phyloP scores from a whole-genome alignment of 2,888 invertebrate genomes.

The Leptura quadrifasciata region DNA sequence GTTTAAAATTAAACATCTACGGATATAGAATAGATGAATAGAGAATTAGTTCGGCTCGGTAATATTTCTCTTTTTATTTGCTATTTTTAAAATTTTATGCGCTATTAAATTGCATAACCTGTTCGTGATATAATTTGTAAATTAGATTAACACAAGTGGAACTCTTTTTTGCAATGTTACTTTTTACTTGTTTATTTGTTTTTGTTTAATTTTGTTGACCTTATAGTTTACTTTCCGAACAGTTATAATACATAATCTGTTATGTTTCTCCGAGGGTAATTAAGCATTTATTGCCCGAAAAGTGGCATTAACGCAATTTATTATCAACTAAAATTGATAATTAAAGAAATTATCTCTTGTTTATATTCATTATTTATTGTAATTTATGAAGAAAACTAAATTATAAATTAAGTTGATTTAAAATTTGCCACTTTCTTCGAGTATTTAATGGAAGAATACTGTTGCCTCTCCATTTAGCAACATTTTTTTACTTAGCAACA shows the following conservation, averaged over 20 bases:
- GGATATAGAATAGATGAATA: conserved; percentile 5
- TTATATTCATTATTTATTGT: not conserved
- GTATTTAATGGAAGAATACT: no score
- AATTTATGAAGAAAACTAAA: not conserved
- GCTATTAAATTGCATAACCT: not conserved
- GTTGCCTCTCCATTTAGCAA: no score
- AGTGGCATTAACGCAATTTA: not conserved
- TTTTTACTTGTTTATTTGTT: conserved; percentile 3
- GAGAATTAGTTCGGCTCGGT: not conserved
- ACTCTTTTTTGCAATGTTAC: not conserved
- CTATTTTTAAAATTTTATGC: not conserved
- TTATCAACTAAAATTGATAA: not conserved
- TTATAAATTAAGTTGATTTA: no score
- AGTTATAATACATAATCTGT: conserved; percentile 1
- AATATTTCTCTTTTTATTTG: conserved; percentile 15
- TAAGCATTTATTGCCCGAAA: not conserved
- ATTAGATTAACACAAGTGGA: not conserved
- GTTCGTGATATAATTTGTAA: conserved; percentile 2
- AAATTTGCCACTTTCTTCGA: no score
- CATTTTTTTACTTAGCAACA: no score
- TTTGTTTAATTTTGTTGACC: not conserved
- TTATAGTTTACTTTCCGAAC: not conserved
- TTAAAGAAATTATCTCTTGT: not conserved
- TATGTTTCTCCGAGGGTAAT: not conserved
- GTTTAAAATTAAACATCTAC: conserved; percentile 6